Percentiles rank a stretch among this genome's conserved stretches.
phyloP scores from a whole-genome alignment of 2,797 vertebrate genomes.

The Oophaga sylvatica region DNA sequence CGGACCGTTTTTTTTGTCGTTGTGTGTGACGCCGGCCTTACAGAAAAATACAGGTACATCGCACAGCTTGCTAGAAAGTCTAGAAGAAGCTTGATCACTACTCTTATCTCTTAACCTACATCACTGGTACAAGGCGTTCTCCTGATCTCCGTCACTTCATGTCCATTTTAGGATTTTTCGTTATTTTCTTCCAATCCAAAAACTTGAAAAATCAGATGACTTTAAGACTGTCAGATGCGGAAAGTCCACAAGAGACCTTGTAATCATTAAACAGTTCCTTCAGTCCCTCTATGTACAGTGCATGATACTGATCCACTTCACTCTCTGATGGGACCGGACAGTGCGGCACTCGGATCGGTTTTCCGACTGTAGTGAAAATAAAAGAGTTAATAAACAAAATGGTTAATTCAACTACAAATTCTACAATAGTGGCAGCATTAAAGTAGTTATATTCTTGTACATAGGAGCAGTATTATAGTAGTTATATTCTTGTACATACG shows the following conservation, averaged over 20 bases:
- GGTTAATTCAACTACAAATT: not conserved
- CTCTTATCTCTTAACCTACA: not conserved
- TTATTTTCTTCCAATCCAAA: not conserved
- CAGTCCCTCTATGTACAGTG: conserved; percentile 73
- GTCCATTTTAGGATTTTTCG: not conserved
- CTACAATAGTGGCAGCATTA: not conserved
- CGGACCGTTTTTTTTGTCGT: too few species aligned
- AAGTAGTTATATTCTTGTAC: conserved; percentile 6
- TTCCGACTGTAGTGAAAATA: conserved; percentile 71
- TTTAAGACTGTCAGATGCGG: conserved; percentile 10
- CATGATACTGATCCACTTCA: conserved; percentile 75
- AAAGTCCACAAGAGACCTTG: conserved; percentile 73
- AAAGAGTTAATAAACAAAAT: not conserved
- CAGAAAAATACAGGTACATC: too few species aligned
- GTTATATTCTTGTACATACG: too few species aligned
- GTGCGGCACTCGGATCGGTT: conserved; percentile 71
- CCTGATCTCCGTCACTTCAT: not conserved
- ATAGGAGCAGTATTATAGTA: not conserved
- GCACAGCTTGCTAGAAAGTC: not conserved
- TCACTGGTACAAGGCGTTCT: not conserved
- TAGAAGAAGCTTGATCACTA: not conserved
- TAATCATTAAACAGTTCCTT: conserved; percentile 76
- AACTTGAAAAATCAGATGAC: conserved; percentile 15
- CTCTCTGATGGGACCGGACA: conserved; percentile 69
- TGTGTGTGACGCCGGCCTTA: too few species aligned